phyloP scores from a whole-genome alignment of 2,797 vertebrate genomes.

The Australoheros facetus region DNA sequence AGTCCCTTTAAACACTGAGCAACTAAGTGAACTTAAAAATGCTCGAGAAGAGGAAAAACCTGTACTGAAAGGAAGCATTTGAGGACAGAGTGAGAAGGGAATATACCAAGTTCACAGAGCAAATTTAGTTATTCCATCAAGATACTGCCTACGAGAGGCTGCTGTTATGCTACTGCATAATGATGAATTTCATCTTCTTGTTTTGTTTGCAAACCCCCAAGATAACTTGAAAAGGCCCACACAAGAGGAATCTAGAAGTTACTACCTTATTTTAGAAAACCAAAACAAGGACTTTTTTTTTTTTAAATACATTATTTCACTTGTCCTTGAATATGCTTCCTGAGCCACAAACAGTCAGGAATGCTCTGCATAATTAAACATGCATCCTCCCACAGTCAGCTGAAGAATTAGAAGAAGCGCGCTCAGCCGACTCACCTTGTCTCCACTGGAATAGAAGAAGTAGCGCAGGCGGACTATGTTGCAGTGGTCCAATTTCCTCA shows the following conservation, averaged over 20 bases:
- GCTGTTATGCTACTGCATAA: neutral
- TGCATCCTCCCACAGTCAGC: neutral
- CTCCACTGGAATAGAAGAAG: constrained; percentile 99
- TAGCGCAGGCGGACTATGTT: constrained; percentile 98
- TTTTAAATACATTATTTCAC: neutral
- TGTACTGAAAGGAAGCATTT: neutral
- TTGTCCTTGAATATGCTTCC: neutral
- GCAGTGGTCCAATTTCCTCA: constrained; percentile 99
- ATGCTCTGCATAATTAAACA: neutral
- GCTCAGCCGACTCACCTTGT: constrained; percentile 86
- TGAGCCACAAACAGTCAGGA: neutral
- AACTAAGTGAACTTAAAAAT: neutral
- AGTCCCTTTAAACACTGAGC: neutral
- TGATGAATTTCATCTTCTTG: neutral
- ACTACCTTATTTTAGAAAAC: neutral
- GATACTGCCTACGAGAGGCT: neutral
- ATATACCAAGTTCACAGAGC: neutral
- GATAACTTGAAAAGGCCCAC: neutral
- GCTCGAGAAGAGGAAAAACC: neutral
- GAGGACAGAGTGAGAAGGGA: too few relatives aligned
- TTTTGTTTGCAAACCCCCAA: neutral
- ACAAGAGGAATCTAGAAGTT: neutral
- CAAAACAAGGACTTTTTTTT: neutral
- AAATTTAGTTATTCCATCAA: neutral
- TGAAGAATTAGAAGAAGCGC: neutral